Conservation (phyloP, 2,888 invertebrate species). For the Leptogaster cylindrica region DNA sequence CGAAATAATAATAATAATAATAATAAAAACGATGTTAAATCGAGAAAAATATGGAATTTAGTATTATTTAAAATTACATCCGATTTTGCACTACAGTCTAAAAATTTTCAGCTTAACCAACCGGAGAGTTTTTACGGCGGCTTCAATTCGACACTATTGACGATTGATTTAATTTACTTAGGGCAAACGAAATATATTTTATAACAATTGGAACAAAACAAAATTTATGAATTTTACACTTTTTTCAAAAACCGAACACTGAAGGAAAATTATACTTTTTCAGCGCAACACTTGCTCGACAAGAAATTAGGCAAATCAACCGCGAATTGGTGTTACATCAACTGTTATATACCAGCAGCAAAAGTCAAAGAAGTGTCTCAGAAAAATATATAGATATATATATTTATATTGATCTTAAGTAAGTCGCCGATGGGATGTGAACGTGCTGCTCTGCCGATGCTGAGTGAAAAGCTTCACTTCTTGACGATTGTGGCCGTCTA, state of each 20-base stretch:
- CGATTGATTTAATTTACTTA: background rate
- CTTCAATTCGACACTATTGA: constrained; percentile 5
- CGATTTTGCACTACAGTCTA: constrained; percentile 3
- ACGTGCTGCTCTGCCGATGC: constrained; percentile 31
- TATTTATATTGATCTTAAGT: constrained; percentile 32
- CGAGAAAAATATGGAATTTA: constrained; percentile 13
- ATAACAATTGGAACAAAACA: background rate
- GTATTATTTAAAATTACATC: constrained; percentile 17
- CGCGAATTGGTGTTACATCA: constrained; percentile 19
- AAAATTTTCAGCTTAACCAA: constrained; percentile 4
- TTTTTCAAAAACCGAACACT: constrained; percentile 20
- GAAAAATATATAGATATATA: too few relatives aligned
- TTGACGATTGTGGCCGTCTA: constrained; percentile 59
- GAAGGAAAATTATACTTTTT: background rate
- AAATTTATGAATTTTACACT: constrained; percentile 4
- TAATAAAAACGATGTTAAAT: background rate
- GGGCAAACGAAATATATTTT: background rate
- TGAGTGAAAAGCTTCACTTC: constrained; percentile 43
- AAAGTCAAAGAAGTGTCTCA: constrained; percentile 14
- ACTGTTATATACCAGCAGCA: background rate
- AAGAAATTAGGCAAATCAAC: constrained; percentile 24
- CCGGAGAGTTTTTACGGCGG: background rate
- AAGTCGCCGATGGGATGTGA: constrained; percentile 33
- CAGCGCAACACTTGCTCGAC: background rate
- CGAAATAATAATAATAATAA: constrained; percentile 28